Conservation (phyloP, 2,113 vertebrate genomes). For the Phaethon lepturus region DNA sequence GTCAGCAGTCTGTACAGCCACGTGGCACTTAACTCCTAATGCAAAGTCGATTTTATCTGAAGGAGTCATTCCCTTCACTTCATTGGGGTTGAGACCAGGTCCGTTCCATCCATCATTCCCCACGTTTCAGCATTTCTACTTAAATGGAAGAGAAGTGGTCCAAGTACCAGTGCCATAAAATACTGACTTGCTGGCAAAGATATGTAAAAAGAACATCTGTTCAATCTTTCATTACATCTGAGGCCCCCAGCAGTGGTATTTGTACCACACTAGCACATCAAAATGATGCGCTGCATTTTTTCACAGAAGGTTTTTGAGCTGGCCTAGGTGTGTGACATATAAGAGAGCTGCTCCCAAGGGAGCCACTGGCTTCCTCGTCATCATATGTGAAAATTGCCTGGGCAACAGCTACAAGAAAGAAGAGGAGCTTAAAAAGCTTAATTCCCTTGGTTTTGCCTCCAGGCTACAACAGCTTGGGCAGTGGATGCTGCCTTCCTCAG, state of each 20-base stretch:
- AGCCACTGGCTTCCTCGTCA: not conserved
- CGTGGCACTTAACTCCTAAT: not conserved
- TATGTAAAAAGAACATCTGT: not conserved
- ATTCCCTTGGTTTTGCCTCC: not conserved
- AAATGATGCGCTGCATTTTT: not conserved
- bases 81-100: rapidly evolving
- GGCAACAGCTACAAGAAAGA: not conserved
- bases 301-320: not conserved
- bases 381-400: not conserved
- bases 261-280: not conserved
- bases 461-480: not conserved
- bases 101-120: not conserved
- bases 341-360: not conserved
- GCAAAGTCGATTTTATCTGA: not conserved
- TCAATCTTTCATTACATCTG: not conserved
- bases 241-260: not conserved
- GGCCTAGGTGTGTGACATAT: not conserved
- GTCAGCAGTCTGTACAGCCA: not conserved
- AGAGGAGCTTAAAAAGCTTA: not conserved
- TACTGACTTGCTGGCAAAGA: not conserved
- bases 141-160: not conserved
- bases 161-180: not conserved
- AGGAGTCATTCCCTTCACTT: not conserved
- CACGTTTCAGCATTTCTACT: not conserved
- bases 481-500: not conserved